Base-by-base conservation (phyloP, 2,888 invertebrate species). In the Morinoia aosen region DNA sequence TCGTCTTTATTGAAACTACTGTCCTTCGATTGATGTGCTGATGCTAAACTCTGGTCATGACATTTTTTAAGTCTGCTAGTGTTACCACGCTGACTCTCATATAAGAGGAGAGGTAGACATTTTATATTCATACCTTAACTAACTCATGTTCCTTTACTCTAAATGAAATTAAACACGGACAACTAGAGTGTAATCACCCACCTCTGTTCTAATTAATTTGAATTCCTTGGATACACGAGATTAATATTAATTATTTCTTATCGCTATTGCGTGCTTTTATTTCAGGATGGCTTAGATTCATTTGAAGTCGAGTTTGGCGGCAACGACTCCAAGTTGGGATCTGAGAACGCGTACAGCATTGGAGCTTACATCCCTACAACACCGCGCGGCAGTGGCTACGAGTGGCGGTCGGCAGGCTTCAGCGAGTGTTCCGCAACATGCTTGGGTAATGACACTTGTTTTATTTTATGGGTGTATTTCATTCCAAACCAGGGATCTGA, bases 351-450 rank as follows among this genome's bases (percentile, higher is more conserved):
- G n/a, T 95, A 95, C 95, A 95, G 95, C 61, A 95, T 95, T 40
- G 64, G 95, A 11, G 64, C 39, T 33, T 64, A 61, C 95, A 58
- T 11, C 40, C 61, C 64, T 40, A 64, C 95, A 11, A 95, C 95
- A 11, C 95, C 95, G 25, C 61, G 64, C 0, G n/a, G 61, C 61
- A 64, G 98, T 97, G 98, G 98, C 0, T 99, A 98, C 97, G 98
- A 98, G 0, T 99, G 99, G 99, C 98, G 98, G 97, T 98, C 98
- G 97, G 98, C 98, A 97, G 99, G 99, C 0, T 99, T 98, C 97
- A 99, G 99, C 0, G 98, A 98, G 96, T 99, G 99, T 97, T 99
- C 99, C 97, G 99, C 99, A 0, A 98, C 99, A 16, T 99, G 99
- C 97, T 98, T 99, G 3, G 99, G 99, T 96, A 12, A 90, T 40